Base-by-base conservation (phyloP, 2,888 invertebrate genomes). In the Cyrtodaria siliqua region DNA sequence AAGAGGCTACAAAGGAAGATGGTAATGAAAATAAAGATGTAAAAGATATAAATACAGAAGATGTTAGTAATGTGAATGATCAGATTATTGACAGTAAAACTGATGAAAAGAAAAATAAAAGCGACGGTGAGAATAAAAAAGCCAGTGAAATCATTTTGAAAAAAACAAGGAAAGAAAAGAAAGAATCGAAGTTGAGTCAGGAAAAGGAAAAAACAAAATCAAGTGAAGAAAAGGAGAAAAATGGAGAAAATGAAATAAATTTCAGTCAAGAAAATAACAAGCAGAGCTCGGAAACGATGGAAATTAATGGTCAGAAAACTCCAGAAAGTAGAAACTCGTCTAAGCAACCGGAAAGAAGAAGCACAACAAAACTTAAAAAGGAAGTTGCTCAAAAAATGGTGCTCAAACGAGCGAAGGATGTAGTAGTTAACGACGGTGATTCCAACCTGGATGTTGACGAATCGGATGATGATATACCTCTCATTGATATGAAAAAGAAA, bases 301-400 rank as follows among this genome's bases (percentile, higher is more conserved):
- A 33, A 62, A 42, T 52, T 18, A 24, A 50, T 38, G 77, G 78
- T 12, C 83, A 87, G 56, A 81, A 84, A 57, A 87, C 86, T 8
- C 87, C 86, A 57, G 82, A 85, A 33, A 76, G 70, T 29, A 75
- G 80, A 23, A 79, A 62, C 23, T 61, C 72, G 24, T 44, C 53
- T 18, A 71, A 52, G 33, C 72, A 76, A 2, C 83, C 85, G 24
- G 74, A 73, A 18, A 79, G 86, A 47, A 79, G 83, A 33, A 86
- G 87, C 27, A 87, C 88, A 27, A 84, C 87, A n/a, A 86, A 87
- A 53, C 80, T 81, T 47, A 88, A 87, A 62, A 86, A 85, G 49
- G 86, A 78, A 52, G 84, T 76, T 2, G 84, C 84, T 23, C 82
- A 82, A 44, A 83, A 71, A 62, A 79, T 84, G 59, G 80, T 81